phyloP scores from a whole-genome alignment of 1,140 invertebrate genomes.

The Neuroterus valhalla region DNA sequence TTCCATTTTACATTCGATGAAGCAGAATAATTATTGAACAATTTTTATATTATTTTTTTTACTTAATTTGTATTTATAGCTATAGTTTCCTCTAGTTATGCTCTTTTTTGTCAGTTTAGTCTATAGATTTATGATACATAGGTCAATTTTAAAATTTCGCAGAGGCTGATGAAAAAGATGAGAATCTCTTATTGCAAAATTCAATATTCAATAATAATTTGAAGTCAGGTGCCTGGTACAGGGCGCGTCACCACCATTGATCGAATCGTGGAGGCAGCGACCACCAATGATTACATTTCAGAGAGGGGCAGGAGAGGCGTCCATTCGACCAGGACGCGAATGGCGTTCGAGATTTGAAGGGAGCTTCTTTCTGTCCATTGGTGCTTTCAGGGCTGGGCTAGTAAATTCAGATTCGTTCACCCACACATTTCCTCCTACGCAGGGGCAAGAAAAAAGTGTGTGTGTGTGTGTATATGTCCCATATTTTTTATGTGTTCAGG shows the following conservation, averaged over 20 bases:
- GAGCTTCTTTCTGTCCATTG: constrained; percentile 54
- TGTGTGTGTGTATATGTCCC: neutral
- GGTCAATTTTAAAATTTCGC: no score
- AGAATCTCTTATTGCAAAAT: no score
- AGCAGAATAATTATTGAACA: no score
- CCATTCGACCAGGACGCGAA: constrained; percentile 59
- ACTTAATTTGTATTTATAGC: no score
- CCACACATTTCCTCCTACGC: neutral
- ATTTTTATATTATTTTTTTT: no score
- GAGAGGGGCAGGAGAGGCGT: constrained; percentile 50
- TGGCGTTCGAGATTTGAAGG: constrained; percentile 51
- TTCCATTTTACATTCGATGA: no score
- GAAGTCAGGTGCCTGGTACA: constrained; percentile 39
- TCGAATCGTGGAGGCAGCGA: constrained; percentile 54
- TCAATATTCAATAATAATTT: no score
- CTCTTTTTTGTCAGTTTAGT: no score
- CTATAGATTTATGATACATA: no score
- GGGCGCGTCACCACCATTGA: constrained; percentile 59
- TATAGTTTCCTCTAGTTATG: no score
- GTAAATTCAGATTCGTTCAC: constrained; percentile 37
- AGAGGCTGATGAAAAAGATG: no score
- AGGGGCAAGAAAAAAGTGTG: neutral
- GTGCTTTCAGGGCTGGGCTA: constrained; percentile 45
- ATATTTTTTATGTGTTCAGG: neutral
- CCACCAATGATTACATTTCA: constrained; percentile 51